Base-by-base conservation (phyloP, 1,140 invertebrate genomes). In the Hylaeus volcanicus region DNA sequence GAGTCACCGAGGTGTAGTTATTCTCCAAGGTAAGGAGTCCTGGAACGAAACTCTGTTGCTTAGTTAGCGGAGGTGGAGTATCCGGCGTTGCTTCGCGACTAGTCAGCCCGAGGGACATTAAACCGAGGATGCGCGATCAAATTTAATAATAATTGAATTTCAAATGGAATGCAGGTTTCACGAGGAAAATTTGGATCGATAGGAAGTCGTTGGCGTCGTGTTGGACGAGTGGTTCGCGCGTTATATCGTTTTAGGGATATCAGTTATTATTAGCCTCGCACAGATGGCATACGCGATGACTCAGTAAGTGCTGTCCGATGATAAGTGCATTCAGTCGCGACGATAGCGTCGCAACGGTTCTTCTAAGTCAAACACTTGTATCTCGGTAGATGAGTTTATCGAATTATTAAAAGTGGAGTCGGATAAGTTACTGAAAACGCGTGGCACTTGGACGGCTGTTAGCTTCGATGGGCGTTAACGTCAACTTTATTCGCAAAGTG, bases 211-310 rank as follows among this genome's bases (percentile, higher is more conserved):
- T 11, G 12, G 45, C 26, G n/a, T 70, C 9, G 39, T 9, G 15
- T 5, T 55, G n/a, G 60, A 39, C n/a, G 39, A 39, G n/a, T 56
- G 39, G 45, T 43, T 69, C 37, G 4, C 55, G 55, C 39, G 64
- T 48, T 15, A 39, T 73, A 77, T 84, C 73, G 55, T 83, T 85
- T 84, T 77, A 81, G 65, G 83, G 37, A 45, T 74, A 79, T 79
- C 80, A 51, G 76, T 56, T 86, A 86, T 82, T 86, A 85, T 86
- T 86, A 86, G 80, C 68, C 58, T 26, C 37, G 64, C 72, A 68
- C 79, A 83, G 72, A 83, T 83, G 72, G 68, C 69, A 83, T 63
- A 45, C 11, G 51, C 72, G 51, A 80, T 86, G 85, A 86, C 74
- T 86, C 84, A 86, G 79, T 83, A 83, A 86, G 63, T 65, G 81